These are phyloP conservation scores for Zosterops japonicus DNA, from an alignment of 2,113 vertebrate genomes.

Conservation along the genomic window DNA sequence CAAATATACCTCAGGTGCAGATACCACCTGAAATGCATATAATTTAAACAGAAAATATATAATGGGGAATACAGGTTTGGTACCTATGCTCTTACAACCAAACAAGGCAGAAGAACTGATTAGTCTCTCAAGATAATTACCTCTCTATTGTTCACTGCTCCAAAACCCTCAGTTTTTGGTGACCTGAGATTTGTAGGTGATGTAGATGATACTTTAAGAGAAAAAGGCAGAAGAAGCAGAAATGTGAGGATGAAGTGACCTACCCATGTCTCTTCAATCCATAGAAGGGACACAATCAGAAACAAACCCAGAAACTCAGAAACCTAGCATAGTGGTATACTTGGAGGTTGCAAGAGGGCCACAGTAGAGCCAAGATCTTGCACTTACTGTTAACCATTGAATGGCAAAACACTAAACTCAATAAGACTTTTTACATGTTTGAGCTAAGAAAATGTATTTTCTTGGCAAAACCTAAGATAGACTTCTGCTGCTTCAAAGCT, in stretches of 20 bases:
- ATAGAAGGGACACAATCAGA: background rate
- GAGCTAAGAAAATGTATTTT: background rate
- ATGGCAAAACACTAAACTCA: background rate
- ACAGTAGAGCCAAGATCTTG: background rate
- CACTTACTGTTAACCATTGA: background rate
- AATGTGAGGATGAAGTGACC: background rate
- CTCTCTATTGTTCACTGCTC: background rate
- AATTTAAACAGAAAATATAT: background rate
- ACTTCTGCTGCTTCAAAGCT: background rate
- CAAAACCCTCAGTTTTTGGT: background rate
- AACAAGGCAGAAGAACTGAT: background rate
- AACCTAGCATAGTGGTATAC: background rate
- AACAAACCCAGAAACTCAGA: background rate
- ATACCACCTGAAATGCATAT: background rate
- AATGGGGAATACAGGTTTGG: rapidly evolving
- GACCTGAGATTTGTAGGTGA: background rate
- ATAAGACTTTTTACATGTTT: background rate
- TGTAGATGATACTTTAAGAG: background rate
- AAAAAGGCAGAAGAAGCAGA: background rate
- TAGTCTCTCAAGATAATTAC: background rate
- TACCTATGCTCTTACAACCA: background rate
- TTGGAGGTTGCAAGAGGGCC: background rate
- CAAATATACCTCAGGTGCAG: background rate
- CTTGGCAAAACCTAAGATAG: background rate
- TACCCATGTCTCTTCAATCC: background rate